A percentile compares a stretch with the other conserved stretches of the same genome.
Conservation (phyloP, 2,113 vertebrate genomes). For the Corythornis vintsioides region DNA sequence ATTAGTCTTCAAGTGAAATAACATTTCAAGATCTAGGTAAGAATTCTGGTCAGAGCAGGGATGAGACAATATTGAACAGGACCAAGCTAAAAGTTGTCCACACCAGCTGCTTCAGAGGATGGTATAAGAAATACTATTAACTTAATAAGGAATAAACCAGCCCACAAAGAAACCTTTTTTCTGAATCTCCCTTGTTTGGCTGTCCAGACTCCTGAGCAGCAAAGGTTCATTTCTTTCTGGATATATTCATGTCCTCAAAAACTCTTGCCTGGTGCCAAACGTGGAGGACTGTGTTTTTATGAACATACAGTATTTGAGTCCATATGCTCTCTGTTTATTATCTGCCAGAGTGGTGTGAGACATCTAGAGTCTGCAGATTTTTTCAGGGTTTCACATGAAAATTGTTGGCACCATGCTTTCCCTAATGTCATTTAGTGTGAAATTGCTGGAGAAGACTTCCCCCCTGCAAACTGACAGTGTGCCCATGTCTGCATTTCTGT, state of each 20-base stretch:
- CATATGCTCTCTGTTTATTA: slow-evolving; percentile 49
- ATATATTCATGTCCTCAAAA: neutral
- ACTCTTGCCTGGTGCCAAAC: neutral
- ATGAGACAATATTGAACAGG: neutral
- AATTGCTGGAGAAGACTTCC: slow-evolving; percentile 32
- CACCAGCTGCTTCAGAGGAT: neutral
- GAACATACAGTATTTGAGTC: slow-evolving; percentile 13
- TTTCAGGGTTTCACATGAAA: slow-evolving; percentile 18
- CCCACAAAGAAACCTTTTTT: neutral
- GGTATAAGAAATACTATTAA: neutral
- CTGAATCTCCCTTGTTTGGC: neutral
- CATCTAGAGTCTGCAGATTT: slow-evolving; percentile 50
- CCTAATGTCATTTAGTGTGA: slow-evolving; percentile 52
- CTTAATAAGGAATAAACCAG: neutral
- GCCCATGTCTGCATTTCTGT: slow-evolving; percentile 28
- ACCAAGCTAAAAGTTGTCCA: neutral
- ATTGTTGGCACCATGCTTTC: slow-evolving; percentile 32
- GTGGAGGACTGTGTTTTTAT: neutral
- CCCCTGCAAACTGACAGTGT: neutral
- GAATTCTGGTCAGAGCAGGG: neutral
- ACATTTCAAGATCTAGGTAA: neutral
- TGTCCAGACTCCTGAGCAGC: neutral
- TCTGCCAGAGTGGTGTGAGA: slow-evolving; percentile 51
- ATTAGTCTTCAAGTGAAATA: neutral
- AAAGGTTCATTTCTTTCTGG: neutral